These are phyloP conservation scores for Dendroctonus ponderosae DNA, from an alignment of 1,140 invertebrate genomes.

Conservation along the genomic window DNA sequence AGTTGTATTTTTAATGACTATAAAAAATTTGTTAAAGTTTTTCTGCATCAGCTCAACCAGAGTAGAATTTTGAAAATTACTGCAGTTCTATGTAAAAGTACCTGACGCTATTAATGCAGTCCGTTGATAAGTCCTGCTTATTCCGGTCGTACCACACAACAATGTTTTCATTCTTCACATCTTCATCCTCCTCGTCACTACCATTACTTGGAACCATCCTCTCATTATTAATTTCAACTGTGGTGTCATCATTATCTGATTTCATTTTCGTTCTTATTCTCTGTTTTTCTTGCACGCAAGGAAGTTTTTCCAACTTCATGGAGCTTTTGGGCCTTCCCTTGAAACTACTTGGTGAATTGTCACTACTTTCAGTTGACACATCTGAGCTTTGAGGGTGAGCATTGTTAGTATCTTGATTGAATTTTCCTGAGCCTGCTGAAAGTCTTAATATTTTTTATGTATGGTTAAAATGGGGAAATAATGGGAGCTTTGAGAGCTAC, in stretches of 20 bases:
- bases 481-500: neutral
- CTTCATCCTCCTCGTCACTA: no score
- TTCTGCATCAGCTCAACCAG: no score
- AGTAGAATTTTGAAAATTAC: no score
- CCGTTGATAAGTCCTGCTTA: neutral
- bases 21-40: no score
- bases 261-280: slow-evolving; percentile 16
- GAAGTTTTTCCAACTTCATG: slow-evolving; percentile 30
- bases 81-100: no score
- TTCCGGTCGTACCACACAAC: no score
- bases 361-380: slow-evolving; percentile 2
- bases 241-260: neutral
- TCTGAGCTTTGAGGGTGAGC: neutral
- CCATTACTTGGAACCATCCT: no score
- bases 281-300: slow-evolving; percentile 10
- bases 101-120: neutral
- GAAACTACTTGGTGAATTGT: slow-evolving; percentile 8
- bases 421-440: neutral
- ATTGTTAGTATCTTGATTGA: slow-evolving; percentile 1
- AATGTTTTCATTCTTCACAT: no score
- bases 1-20: no score
- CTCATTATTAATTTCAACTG: no score
- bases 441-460: neutral
- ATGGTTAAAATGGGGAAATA: no score
- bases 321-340: slow-evolving; percentile 28